Conservation (phyloP, 1,140 invertebrate genomes). For the Watersipora subatra region DNA sequence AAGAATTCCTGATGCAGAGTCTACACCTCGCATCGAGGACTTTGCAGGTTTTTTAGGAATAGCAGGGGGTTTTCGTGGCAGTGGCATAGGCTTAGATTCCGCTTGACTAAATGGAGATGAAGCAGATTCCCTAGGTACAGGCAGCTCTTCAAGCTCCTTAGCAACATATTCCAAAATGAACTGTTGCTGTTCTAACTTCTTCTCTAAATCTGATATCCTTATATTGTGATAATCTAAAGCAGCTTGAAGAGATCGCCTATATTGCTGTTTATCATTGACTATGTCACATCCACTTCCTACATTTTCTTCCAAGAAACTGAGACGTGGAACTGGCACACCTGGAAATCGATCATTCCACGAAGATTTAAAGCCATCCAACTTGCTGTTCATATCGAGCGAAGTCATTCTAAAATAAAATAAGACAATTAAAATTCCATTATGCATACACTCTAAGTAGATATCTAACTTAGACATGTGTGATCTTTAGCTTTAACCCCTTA, state of each 20-base stretch:
- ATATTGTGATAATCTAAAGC: background rate
- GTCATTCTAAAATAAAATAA: no score
- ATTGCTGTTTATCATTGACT: background rate
- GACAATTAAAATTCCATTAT: no score
- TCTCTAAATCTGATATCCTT: background rate
- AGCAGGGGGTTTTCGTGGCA: background rate
- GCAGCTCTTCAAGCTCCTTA: background rate
- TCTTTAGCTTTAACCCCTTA: no score
- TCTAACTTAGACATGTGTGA: no score
- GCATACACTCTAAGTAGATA: no score
- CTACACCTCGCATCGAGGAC: background rate
- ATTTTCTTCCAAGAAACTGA: background rate
- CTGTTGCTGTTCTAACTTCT: background rate
- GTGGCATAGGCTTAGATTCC: background rate
- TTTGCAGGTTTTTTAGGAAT: background rate
- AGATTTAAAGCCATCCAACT: no score
- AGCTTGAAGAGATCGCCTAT: background rate
- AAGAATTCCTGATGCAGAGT: background rate
- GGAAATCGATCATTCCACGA: background rate
- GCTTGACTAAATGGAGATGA: background rate
- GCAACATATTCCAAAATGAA: background rate
- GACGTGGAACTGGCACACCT: background rate
- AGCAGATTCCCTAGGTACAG: background rate
- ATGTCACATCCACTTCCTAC: no score
- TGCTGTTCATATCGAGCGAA: no score